Evolutionary conservation across 2,113 vertebrate species (phyloP).

Genomic region (Rhynchopsitta pachyrhyncha): DNA sequence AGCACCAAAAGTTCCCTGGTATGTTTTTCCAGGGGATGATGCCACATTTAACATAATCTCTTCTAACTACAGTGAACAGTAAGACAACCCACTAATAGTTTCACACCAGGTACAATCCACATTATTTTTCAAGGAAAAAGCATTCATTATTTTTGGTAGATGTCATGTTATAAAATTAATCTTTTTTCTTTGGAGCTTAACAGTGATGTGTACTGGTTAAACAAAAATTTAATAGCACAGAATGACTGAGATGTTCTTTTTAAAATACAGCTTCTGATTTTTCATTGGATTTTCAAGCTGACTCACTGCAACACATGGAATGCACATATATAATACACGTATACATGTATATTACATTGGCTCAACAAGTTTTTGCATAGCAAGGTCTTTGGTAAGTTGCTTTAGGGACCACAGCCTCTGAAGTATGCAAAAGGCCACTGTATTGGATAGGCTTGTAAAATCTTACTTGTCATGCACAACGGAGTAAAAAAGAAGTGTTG

Average conservation of each 20-base stretch:
- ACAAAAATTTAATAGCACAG: background rate
- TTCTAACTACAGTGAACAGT: background rate
- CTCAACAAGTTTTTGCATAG: background rate
- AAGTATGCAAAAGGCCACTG: background rate
- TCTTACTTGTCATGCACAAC: background rate
- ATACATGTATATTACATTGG: background rate
- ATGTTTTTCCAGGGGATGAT: conserved; percentile 8
- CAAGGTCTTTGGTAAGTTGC: background rate
- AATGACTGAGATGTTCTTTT: background rate
- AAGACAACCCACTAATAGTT: conserved; percentile 11
- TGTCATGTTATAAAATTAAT: background rate
- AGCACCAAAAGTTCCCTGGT: background rate
- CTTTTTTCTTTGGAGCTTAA: background rate
- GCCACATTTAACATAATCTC: conserved; percentile 26
- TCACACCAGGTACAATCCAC: background rate
- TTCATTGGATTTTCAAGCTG: background rate
- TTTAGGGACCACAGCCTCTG: background rate
- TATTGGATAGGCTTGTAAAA: background rate
- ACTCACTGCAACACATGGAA: background rate
- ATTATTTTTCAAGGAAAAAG: background rate
- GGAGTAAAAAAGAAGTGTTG: background rate
- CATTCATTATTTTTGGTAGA: background rate
- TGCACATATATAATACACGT: background rate
- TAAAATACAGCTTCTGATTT: background rate
- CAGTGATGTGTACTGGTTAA: background rate